Evolutionary conservation across 1,140 invertebrate species (phyloP).

Genomic region (Apis cerana): DNA sequence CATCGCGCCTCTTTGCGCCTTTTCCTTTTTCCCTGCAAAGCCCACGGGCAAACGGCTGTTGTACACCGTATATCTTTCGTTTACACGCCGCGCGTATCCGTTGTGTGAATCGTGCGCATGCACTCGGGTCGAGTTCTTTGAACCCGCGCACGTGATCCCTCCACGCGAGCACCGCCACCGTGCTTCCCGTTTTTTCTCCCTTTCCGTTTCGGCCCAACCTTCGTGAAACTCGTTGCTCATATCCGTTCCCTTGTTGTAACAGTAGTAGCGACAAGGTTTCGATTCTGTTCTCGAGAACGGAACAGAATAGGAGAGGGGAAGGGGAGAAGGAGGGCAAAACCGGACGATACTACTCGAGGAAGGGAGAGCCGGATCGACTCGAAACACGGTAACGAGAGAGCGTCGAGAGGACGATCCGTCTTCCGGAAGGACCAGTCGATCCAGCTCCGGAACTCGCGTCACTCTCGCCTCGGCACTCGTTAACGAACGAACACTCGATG

Average conservation of each 20-base stretch:
- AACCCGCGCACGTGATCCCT: constrained; percentile 19
- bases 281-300: not conserved
- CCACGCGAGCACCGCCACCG: not conserved
- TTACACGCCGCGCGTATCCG: constrained; percentile 26
- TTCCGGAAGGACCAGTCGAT: not conserved
- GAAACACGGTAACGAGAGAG: constrained; percentile 40
- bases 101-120: constrained; percentile 14
- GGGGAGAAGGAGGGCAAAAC: not conserved
- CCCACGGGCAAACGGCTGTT: constrained; percentile 26
- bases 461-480: constrained; percentile 30
- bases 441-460: constrained; percentile 5
- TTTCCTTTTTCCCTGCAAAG: not conserved
- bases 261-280: not conserved
- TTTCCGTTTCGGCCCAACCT: not conserved
- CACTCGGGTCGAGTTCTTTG: constrained; percentile 38
- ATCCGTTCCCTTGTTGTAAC: not conserved
- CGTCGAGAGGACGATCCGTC: constrained; percentile 21
- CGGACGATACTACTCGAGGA: not conserved
- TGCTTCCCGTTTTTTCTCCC: not conserved
- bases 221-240: not conserved
- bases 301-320: not conserved
- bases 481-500: constrained; percentile 43
- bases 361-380: not conserved
- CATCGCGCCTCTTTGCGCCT: not conserved
- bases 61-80: constrained; percentile 27